Evolutionary conservation across 2,113 vertebrate genomes (phyloP).

Genomic region (Tursiops truncatus): DNA sequence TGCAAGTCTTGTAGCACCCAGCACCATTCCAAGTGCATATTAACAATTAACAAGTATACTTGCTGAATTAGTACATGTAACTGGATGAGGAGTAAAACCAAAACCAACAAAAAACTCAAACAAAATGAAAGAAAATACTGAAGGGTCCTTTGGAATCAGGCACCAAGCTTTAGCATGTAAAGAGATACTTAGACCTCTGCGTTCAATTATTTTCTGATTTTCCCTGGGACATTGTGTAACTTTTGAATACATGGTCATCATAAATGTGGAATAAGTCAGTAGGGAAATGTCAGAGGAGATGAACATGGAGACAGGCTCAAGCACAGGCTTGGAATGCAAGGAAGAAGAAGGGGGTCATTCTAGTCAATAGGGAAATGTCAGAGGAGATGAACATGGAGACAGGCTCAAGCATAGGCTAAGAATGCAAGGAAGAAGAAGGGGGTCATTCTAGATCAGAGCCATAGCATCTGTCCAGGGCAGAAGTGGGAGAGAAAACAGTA

Average conservation of each 20-base stretch:
- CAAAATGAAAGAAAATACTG: not conserved
- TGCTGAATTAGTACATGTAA: not conserved
- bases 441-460: not conserved
- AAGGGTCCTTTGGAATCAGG: not conserved
- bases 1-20: not conserved
- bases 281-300: not conserved
- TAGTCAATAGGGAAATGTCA: not conserved
- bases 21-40: not conserved
- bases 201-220: not conserved
- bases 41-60: not conserved
- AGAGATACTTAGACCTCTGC: not conserved
- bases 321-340: not conserved
- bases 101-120: not conserved
- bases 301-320: not conserved
- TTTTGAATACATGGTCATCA: not conserved
- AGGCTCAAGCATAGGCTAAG: not conserved
- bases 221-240: not conserved
- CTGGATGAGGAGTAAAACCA: not conserved
- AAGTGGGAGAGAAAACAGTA: not conserved
- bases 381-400: not conserved
- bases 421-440: not conserved
- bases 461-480: not conserved
- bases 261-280: not conserved
- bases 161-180: not conserved
- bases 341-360: not conserved